phyloP scores from a whole-genome alignment of 1,140 invertebrate species.

The Drosophila suzukii region DNA sequence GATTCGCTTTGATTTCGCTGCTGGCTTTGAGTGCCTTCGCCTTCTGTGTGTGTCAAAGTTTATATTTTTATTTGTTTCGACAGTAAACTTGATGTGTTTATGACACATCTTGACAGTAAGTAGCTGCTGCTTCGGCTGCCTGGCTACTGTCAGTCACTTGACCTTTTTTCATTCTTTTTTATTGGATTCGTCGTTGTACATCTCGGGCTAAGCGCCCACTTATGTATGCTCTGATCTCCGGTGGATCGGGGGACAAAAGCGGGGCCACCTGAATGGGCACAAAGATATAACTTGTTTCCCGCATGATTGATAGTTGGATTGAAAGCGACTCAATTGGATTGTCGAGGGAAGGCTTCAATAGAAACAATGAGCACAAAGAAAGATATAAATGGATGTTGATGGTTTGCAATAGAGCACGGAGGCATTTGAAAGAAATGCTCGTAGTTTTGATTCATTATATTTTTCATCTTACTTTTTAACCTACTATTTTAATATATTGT shows the following conservation, averaged over 20 bases:
- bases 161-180: conserved; percentile 67
- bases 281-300: conserved; percentile 53
- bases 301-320: conserved; percentile 52
- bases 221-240: conserved; percentile 42
- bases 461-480: background rate
- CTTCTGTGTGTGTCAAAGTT: conserved; percentile 71
- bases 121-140: conserved; percentile 58
- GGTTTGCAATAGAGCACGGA: background rate
- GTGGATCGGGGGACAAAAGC: conserved; percentile 1
- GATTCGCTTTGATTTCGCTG: conserved; percentile 63
- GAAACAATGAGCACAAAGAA: background rate
- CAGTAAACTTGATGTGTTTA: conserved; percentile 83
- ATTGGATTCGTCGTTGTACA: conserved; percentile 41
- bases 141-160: conserved; percentile 68
- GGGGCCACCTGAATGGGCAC: conserved; percentile 30
- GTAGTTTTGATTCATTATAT: background rate
- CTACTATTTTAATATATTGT: background rate
- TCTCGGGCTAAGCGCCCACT: conserved; percentile 62
- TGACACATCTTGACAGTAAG: conserved; percentile 80
- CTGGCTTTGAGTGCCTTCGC: conserved; percentile 35
- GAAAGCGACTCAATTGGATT: conserved; percentile 25
- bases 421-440: background rate
- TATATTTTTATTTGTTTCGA: conserved; percentile 83
- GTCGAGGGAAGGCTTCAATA: conserved; percentile 14
- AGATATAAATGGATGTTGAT: background rate